These are phyloP conservation scores for Sprattus sprattus DNA, from an alignment of 2,113 vertebrate genomes.

Conservation along the genomic window DNA sequence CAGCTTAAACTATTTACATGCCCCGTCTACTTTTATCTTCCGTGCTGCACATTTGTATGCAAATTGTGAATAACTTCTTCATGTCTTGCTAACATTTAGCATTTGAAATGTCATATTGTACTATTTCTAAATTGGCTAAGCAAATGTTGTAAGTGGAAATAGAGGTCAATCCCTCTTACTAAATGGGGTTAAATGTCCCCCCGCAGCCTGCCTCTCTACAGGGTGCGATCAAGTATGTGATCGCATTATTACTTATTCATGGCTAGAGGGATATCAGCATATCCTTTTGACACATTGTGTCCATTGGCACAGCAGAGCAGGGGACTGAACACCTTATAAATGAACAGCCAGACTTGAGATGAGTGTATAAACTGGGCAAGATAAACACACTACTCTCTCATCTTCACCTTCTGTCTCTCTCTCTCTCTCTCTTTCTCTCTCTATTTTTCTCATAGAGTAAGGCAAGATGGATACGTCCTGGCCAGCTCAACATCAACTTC, in stretches of 20 bases:
- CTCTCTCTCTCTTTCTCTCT: not conserved
- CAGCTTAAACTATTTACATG: not conserved
- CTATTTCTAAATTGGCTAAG: not conserved
- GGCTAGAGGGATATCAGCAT: conserved; percentile 1
- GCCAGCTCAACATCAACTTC: conserved; percentile 19
- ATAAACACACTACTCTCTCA: conserved; percentile 9
- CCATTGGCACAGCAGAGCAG: not conserved
- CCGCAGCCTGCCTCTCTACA: not conserved
- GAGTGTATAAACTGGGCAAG: not conserved
- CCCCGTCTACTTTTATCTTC: not conserved
- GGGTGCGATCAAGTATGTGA: conserved; percentile 17
- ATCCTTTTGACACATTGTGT: conserved; percentile 2
- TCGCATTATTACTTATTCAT: conserved; percentile 15
- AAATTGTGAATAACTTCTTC: not conserved
- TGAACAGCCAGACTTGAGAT: not conserved
- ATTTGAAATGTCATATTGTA: not conserved
- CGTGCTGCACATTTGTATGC: not conserved
- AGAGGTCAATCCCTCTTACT: not conserved
- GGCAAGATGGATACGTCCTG: conserved; percentile 45
- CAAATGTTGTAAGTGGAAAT: not conserved
- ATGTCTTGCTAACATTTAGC: not conserved
- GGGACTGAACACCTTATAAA: conserved; percentile 12
- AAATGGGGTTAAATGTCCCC: conserved; percentile 15
- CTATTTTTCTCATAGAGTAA: conserved; percentile 5
- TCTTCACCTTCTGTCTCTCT: conserved; percentile 55